Evolutionary conservation across 1,140 invertebrate species (phyloP), one percentile per base, ranked within the genome.

Genomic region (Drosophila truncata): DNA sequence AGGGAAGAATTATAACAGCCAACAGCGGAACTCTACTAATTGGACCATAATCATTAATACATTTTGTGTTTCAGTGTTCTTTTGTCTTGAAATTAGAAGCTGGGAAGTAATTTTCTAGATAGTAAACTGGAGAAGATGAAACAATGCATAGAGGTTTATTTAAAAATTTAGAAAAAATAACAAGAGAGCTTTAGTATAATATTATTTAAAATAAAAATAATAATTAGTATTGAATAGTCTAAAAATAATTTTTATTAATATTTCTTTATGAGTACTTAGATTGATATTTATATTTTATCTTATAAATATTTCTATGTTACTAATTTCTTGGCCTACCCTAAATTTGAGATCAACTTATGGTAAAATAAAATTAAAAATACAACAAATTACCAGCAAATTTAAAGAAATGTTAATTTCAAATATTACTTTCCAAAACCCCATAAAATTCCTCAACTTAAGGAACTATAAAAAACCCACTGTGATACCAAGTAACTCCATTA

Each of bases 21-120:
- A 37, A 9, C 47, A 23, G 20, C 39, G 16, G 29, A 42, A 42
- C 11, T 27, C n/a, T 27, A n/a, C 63, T 66, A 65, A 65, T 65
- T 65, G 57, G 37, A 9, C 5, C 3, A 31, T 18, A 44, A 44
- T 44, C 39, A 62, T 44, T 31, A 41, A 31, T 41, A 41, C 50
- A 39, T 23, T 42, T 42, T 31, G 6, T 3, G 33, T 14, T 11
- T 37, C 1, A 57, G n/a, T 20, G 33, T 20, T 27, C 8, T 23
- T 35, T 23, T 9, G 50, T 4, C 8, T 23, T 54, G 1, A 1
- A 54, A 35, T 16, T 54, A 23, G 7, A 23, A 1, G 13, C 4
- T 4, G 4, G 49, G 8, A 33, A 52, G 8, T 1, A 20, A 5
- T 31, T 14, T 49, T n/a, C 1, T 11, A 11, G 1, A 47, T 10